Base-by-base conservation (phyloP, 1,140 invertebrate genomes). In the Drosophila nigrodunni region DNA sequence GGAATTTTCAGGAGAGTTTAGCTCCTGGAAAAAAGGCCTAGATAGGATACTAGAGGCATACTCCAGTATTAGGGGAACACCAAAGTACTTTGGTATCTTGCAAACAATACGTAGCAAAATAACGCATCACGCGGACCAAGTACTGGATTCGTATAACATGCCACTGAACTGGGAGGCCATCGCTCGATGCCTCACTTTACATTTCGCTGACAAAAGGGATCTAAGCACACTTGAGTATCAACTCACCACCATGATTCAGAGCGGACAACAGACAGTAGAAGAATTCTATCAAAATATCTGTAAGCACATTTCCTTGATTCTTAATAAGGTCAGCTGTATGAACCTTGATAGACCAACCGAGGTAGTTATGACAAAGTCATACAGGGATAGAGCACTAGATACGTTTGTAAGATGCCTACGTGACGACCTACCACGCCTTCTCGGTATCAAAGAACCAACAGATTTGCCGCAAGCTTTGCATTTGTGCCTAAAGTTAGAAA, bases 1-100 rank as follows among this genome's bases (percentile, higher is more conserved):
- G 18, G 1, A 21, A 21, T 21, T 21, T 2, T 21, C 2, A 21
- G 18, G 18, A 1, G 18, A 21, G 18, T 2, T 21, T 21, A 21
- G 18, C 18, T 21, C 18, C 1, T 30, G 25, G 25, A 30, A 30
- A 30, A 30, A 30, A 4, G 4, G 25, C 4, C 2, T 30, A 30
- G 25, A 30, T 30, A 30, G 6, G 3, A 30, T 30, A 4, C 6
- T 30, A 30, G 25, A 30, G 6, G 25, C 25, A 5, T 30, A 30
- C 3, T 30, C 25, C 6, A 5, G 25, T 5, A 30, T 30, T 2
- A 30, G 3, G 0, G 64, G 73, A 3, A 62, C 70, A 2, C 35
- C 70, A 37, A 77, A 70, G 47, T 77, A 82, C 50, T 82, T 68
- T 15, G 67, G 59, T 0, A 77, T 74, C 6, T 44, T 71, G 46